Base-by-base conservation (phyloP, 1,140 invertebrate genomes). In the Pogonomyrmex barbatus region DNA sequence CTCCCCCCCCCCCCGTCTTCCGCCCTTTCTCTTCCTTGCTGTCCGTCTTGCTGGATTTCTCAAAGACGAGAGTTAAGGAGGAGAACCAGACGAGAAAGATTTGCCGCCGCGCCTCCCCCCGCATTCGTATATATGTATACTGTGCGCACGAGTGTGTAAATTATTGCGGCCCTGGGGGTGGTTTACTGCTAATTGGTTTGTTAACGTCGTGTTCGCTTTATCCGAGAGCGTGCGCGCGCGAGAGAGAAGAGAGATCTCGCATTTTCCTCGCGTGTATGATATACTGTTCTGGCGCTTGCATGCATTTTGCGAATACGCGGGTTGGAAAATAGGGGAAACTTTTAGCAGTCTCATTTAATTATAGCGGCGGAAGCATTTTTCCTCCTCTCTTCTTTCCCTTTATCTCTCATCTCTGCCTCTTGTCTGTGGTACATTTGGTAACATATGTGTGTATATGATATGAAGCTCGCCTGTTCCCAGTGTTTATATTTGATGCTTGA, bases 151-250 rank as follows among this genome's bases (percentile, higher is more conserved):
- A 81, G 81, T 88, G 70, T 89, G 91, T 92, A 88, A 92, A 93
- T 92, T 92, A 93, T 91, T 86, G 87, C 90, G 4, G 62, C 36
- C 45, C 45, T 62, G 60, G 87, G 89, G 91, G 87, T 93, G 88
- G 91, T 93, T 93, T 93, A 94, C 90, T 93, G 92, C 93, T 94
- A 93, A 94, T 94, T 94, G 93, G 92, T 93, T 93, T 92, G 93
- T 93, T 94, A 93, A 93, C 92, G 91, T 93, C 90, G 87, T 77
- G 88, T 92, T 93, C 89, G 88, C 88, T 52, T 90, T 67, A 10
- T 83, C 36, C 67, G 47, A 42, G 17, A 33, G 14, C 73, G 70
- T 62, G 82, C 78, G 17, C 36, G 10, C n/a, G 36, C 8, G 42
- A 45, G 73, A 65, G 33, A 10, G 36, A 42, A 33, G 24, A 17